A percentile compares a stretch with the other conserved stretches of the same genome.
These are phyloP conservation scores for Leptopilina myrica DNA, from an alignment of 2,888 invertebrate genomes.

Conservation along the genomic window DNA sequence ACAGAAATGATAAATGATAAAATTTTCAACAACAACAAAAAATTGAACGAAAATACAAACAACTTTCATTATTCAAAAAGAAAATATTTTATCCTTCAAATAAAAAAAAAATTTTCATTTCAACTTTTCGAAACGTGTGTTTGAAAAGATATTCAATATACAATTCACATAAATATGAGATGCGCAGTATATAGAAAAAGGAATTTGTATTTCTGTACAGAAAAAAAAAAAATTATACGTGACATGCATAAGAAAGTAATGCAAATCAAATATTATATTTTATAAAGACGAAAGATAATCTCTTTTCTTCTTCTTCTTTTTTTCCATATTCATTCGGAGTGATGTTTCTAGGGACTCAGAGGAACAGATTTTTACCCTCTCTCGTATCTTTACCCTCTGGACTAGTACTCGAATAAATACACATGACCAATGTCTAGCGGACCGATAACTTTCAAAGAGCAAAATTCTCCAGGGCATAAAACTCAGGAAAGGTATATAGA, in stretches of 20 bases:
- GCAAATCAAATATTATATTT: constrained; percentile 5
- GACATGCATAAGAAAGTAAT: constrained; percentile 1
- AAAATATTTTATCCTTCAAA: not conserved
- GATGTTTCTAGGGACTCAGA: not conserved
- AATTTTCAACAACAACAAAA: no score
- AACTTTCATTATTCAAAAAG: not conserved
- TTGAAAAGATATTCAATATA: not conserved
- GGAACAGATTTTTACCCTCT: not conserved
- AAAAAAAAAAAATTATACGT: not conserved
- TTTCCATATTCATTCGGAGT: not conserved
- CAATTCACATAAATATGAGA: constrained; percentile 8
- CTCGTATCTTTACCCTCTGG: constrained; percentile 25
- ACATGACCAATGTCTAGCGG: constrained; percentile 1
- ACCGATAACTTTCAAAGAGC: constrained; percentile 10
- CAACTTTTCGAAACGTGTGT: not conserved
- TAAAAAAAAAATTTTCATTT: not conserved
- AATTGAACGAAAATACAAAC: not conserved
- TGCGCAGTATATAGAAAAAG: not conserved
- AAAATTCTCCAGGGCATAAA: constrained; percentile 13
- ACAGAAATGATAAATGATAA: no score
- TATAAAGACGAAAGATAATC: not conserved
- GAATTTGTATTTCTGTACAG: not conserved
- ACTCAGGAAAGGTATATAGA: not conserved
- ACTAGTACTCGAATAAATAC: constrained; percentile 27
- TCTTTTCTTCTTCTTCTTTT: not conserved